These are phyloP conservation scores for Thalassoma bifasciatum DNA, from an alignment of 2,113 vertebrate species.

Conservation along the genomic window DNA sequence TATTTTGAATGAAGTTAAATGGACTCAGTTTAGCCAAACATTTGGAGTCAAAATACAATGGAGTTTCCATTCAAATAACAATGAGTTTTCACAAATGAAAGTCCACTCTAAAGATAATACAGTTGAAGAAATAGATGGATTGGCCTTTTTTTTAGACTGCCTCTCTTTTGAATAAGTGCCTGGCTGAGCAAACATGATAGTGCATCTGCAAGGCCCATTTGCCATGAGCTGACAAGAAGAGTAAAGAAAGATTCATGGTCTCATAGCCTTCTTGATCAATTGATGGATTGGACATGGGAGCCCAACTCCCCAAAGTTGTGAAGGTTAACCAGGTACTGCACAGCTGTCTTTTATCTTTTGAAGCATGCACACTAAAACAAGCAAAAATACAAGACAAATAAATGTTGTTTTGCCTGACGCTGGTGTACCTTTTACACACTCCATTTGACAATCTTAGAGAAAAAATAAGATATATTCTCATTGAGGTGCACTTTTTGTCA, in stretches of 20 bases:
- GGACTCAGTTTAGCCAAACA: no score
- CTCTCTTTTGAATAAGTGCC: constrained; percentile 30
- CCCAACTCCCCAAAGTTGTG: constrained; percentile 62
- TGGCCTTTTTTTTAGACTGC: neutral
- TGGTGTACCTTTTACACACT: constrained; percentile 22
- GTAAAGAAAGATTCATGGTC: constrained; percentile 75
- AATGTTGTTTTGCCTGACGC: constrained; percentile 37
- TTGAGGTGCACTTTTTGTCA: constrained; percentile 7
- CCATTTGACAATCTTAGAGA: constrained; percentile 43
- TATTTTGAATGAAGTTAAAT: no score
- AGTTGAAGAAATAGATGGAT: constrained; percentile 1
- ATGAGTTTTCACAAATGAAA: no score
- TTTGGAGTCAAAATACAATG: no score
- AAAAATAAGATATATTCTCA: constrained; percentile 27
- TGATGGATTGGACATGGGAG: constrained; percentile 76
- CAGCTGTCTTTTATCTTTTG: constrained; percentile 55
- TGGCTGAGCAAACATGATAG: constrained; percentile 51
- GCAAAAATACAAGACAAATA: constrained; percentile 26
- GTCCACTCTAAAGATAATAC: constrained; percentile 8
- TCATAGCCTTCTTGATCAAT: constrained; percentile 70
- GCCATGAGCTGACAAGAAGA: constrained; percentile 70
- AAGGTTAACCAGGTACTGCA: constrained; percentile 73
- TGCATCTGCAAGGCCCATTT: constrained; percentile 54
- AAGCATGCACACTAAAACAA: constrained; percentile 15
- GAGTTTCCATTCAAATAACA: no score